A percentile compares a stretch with the other conserved stretches of the same genome.
phyloP scores from a whole-genome alignment of 2,888 invertebrate genomes.

The Cartodere bifasciata region DNA sequence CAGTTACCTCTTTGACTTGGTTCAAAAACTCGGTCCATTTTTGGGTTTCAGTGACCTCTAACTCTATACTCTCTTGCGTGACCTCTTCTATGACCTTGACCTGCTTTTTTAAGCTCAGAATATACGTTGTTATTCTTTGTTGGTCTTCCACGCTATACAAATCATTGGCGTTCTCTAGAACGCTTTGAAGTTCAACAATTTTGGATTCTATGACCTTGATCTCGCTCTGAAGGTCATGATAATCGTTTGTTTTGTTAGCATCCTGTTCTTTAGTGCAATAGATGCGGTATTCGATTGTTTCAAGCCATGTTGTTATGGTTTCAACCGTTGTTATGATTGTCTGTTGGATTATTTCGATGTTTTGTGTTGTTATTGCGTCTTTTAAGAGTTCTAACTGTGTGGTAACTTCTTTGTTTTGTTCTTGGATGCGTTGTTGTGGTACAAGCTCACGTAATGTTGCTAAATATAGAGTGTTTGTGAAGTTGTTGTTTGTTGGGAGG shows the following conservation, averaged over 20 bases:
- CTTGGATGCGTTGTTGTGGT: conserved; percentile 41
- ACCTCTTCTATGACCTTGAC: conserved; percentile 56
- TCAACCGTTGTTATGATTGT: conserved; percentile 64
- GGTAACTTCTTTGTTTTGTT: conserved; percentile 44
- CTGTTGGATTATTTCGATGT: conserved; percentile 49
- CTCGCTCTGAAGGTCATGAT: conserved; percentile 52
- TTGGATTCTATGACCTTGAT: conserved; percentile 53
- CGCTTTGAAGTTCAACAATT: conserved; percentile 48
- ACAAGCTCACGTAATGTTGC: conserved; percentile 45
- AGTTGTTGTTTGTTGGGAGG: no score
- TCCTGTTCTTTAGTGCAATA: conserved; percentile 46
- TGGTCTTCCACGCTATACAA: conserved; percentile 36
- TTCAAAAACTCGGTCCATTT: conserved; percentile 61
- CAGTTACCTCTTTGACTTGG: conserved; percentile 45
- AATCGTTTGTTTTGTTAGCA: conserved; percentile 42
- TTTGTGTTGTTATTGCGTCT: conserved; percentile 44
- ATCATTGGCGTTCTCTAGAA: conserved; percentile 39
- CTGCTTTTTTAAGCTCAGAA: conserved; percentile 51
- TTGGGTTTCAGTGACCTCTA: conserved; percentile 46
- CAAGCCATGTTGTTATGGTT: conserved; percentile 71
- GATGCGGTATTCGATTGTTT: conserved; percentile 72
- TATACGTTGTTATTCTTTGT: conserved; percentile 41
- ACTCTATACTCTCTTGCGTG: conserved; percentile 44
- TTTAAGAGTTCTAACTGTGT: conserved; percentile 45
- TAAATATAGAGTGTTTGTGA: conserved; percentile 49